Evolutionary conservation across 2,797 vertebrate genomes (phyloP).

Genomic region (Chaenodraco wilsoni): DNA sequence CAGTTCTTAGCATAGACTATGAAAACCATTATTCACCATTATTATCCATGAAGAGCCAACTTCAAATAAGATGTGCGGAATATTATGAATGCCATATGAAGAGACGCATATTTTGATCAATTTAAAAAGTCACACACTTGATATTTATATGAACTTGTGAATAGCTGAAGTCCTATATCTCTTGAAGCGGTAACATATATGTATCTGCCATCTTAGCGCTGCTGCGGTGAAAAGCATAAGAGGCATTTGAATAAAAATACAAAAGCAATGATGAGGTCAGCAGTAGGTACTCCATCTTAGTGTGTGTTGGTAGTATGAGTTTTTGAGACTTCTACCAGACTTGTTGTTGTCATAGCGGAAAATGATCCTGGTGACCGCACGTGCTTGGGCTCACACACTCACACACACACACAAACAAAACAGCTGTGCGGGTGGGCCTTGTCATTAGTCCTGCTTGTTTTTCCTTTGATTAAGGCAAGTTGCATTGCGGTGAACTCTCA

Average conservation of each 20-base stretch:
- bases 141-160: slow-evolving; percentile 47
- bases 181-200: slow-evolving; percentile 29
- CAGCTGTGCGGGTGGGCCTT: slow-evolving; percentile 78
- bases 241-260: slow-evolving; percentile 26
- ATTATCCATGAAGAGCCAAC: neutral
- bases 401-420: slow-evolving; percentile 54
- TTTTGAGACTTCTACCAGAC: slow-evolving; percentile 48
- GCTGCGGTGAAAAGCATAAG: neutral
- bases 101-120: slow-evolving; percentile 25
- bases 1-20: slow-evolving; percentile 9
- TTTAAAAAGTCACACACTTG: slow-evolving; percentile 18
- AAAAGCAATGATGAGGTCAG: slow-evolving; percentile 35
- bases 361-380: slow-evolving; percentile 54
- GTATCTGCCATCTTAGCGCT: slow-evolving; percentile 1
- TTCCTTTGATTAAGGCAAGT: slow-evolving; percentile 81
- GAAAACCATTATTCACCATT: slow-evolving; percentile 6
- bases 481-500: slow-evolving; percentile 83
- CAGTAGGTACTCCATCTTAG: slow-evolving; percentile 25
- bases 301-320: slow-evolving; percentile 40
- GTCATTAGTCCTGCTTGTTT: slow-evolving; percentile 79
- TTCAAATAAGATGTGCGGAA: slow-evolving; percentile 8
- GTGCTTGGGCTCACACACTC: slow-evolving; percentile 37
- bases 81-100: neutral
- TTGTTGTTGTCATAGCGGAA: slow-evolving; percentile 40
- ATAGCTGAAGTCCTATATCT: slow-evolving; percentile 25